Evolutionary conservation across 2,888 invertebrate species (phyloP), one percentile per base, ranked within the genome.

Genomic region (Creontiades dilutus): DNA sequence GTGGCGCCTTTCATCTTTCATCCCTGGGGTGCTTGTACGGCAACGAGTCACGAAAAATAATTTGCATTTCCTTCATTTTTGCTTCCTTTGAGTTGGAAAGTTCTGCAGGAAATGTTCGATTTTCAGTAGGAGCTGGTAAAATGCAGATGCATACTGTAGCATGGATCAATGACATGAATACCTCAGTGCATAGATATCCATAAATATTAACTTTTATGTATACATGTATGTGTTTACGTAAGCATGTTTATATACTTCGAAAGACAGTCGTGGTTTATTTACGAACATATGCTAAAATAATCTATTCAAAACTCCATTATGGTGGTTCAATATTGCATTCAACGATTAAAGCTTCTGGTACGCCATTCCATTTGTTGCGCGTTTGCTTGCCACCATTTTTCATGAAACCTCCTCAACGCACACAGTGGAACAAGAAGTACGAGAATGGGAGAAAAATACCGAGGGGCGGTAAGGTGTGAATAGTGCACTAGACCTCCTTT

Each of bases 1-100:
- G 48, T 19, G 5, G 19, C 46, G 81, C 52, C 82, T 82, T 82
- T 82, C 82, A 82, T 82, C 68, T 68, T 68, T 19, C n/a, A n/a
- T 12, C 68, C 68, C 27, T 68, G 23, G n/a, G 4, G 68, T 23
- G 12, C 68, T 16, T 19, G 68, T 23, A 68, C 68, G 23, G 68
- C 11, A 68, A 27, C 68, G 27, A 68, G 68, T 68, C 23, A 68
- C 23, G 23, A 68, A 19, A 23, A 23, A 68, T 68, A 68, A 68
- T 68, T 68, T 68, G 68, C 68, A 68, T 68, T 68, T 68, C 23
- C 68, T 68, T 68, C 7, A 68, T 68, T 68, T 68, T 23, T 68
- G 12, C 23, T 13, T 68, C 68, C 68, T 68, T 68, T 68, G 68
- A 68, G 68, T 5, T 68, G n/a, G 23, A 68, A 68, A 68, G 16